A percentile compares a stretch with the other conserved stretches of the same genome.
phyloP scores from a whole-genome alignment of 2,113 vertebrate genomes.

The Lota lota region DNA sequence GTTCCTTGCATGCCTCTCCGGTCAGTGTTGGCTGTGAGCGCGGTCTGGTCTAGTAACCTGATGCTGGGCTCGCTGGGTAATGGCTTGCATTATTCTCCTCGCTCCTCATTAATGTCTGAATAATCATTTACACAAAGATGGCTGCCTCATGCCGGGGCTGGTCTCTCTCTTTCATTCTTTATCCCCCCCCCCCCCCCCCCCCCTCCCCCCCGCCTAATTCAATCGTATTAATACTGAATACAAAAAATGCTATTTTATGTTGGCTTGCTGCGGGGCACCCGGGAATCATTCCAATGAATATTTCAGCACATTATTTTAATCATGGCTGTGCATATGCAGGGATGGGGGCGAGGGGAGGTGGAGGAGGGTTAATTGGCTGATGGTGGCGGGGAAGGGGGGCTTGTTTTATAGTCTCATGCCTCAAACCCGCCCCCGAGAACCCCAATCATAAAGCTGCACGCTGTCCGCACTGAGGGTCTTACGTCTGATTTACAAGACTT shows the following conservation, averaged over 20 bases:
- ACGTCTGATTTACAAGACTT: slow-evolving; percentile 94
- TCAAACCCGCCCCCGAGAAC: slow-evolving; percentile 76
- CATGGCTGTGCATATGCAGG: slow-evolving; percentile 84
- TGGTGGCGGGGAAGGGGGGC: slow-evolving; percentile 13
- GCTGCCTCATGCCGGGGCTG: slow-evolving; percentile 89
- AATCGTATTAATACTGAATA: slow-evolving; percentile 99
- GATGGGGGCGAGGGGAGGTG: slow-evolving; percentile 20
- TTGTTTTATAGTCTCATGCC: slow-evolving; percentile 90
- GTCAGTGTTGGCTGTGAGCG: too few species aligned
- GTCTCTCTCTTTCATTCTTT: slow-evolving; percentile 41
- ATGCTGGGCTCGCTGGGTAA: slow-evolving; percentile 77
- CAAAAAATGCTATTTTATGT: slow-evolving; percentile 95
- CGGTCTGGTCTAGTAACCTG: slow-evolving; percentile 61
- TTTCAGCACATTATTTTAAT: slow-evolving; percentile 99
- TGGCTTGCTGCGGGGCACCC: slow-evolving; percentile 83
- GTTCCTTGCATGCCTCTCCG: too few species aligned
- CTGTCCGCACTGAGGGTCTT: slow-evolving; percentile 83
- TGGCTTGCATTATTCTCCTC: slow-evolving; percentile 86
- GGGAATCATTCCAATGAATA: slow-evolving; percentile 99
- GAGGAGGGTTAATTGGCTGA: too few species aligned
- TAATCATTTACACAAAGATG: slow-evolving; percentile 98
- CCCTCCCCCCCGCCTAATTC: slow-evolving; percentile 83
- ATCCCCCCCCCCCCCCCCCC: slow-evolving; percentile 7
- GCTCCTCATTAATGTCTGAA: slow-evolving; percentile 83
- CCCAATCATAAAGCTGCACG: slow-evolving; percentile 88